Evolutionary conservation across 2,113 vertebrate genomes (phyloP).

Genomic region (Ceyx margarethae): DNA sequence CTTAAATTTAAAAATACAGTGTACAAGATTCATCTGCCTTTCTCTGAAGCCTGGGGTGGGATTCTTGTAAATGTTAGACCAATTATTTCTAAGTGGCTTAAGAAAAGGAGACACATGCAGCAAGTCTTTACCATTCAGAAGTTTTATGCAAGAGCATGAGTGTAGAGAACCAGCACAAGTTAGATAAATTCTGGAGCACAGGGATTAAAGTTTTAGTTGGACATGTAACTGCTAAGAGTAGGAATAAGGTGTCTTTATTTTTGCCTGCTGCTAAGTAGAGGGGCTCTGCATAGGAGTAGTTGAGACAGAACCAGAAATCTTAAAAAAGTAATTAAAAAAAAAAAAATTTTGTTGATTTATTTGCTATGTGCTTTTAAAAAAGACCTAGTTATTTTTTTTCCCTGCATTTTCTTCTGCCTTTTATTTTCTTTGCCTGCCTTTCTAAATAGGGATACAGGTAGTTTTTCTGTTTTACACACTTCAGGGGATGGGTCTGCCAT

Average conservation of each 20-base stretch:
- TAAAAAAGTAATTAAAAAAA: background rate
- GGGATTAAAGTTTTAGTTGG: background rate
- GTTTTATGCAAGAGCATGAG: background rate
- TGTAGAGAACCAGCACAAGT: background rate
- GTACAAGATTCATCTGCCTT: background rate
- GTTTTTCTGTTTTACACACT: background rate
- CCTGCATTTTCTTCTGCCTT: background rate
- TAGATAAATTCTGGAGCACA: background rate
- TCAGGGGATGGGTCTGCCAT: background rate
- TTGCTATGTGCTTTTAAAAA: background rate
- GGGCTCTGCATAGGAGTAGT: background rate
- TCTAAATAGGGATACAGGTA: background rate
- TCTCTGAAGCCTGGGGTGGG: background rate
- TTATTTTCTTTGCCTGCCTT: background rate
- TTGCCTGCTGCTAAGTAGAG: background rate
- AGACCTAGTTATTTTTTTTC: background rate
- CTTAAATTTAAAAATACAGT: background rate
- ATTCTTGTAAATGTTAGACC: background rate
- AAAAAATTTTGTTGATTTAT: background rate
- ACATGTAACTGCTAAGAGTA: background rate
- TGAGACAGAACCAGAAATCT: background rate
- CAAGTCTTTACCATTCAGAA: background rate
- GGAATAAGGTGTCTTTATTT: background rate
- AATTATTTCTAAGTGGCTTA: background rate
- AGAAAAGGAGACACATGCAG: background rate